Conservation (phyloP, 2,113 vertebrate species). For the Pomatostomus ruficeps region DNA sequence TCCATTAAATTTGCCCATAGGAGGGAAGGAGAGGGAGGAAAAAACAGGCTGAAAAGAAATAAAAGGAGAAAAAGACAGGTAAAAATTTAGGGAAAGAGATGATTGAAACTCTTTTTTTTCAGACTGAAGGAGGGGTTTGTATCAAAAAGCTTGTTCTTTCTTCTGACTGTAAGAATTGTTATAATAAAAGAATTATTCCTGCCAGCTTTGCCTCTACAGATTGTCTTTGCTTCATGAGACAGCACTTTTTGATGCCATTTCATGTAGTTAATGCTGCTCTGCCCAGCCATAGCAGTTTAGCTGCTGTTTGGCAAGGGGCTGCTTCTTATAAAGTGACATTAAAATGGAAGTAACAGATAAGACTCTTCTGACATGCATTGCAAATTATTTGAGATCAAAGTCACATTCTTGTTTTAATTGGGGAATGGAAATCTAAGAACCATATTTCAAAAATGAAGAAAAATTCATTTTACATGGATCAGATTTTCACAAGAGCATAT, state of each 20-base stretch:
- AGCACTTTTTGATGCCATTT: not conserved
- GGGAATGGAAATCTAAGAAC: not conserved
- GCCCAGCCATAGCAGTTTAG: not conserved
- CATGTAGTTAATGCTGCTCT: not conserved
- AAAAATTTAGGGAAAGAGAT: not conserved
- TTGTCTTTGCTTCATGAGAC: not conserved
- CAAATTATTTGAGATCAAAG: conserved; percentile 11
- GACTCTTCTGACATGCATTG: not conserved
- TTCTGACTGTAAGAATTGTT: not conserved
- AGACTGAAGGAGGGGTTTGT: not conserved
- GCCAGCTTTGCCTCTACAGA: not conserved
- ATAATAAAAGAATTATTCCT: not conserved
- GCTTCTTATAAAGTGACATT: not conserved
- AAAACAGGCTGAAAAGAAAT: not conserved
- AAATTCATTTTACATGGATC: not conserved
- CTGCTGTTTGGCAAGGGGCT: not conserved
- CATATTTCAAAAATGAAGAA: not conserved
- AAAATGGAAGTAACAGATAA: not conserved
- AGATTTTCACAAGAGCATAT: not conserved
- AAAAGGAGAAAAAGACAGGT: not conserved
- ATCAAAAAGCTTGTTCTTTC: not conserved
- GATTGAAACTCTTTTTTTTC: not conserved
- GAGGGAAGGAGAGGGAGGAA: not conserved
- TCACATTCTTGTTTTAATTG: not conserved
- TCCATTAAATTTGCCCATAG: not conserved